Evolutionary conservation across 64 coral and sea anemone species (phyloP), one percentile per base, ranked within the genome.

Genomic region (Montipora capricornis): DNA sequence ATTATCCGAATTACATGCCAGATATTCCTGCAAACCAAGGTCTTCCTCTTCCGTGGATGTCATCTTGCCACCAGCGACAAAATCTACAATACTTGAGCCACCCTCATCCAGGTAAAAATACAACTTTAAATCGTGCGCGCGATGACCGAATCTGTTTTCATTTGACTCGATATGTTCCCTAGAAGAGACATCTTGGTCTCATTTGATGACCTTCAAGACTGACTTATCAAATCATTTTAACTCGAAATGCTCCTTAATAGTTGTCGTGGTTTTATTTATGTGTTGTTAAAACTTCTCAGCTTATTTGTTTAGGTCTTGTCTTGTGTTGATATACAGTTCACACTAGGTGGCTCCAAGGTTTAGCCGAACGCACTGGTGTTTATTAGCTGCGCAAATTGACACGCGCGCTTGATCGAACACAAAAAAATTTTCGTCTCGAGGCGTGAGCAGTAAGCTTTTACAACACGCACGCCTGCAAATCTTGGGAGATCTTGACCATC

Each of bases 21-120:
- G 92, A 93, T 22, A 85, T 79, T 10, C 83, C 83, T 13, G 45
- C 76, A 20, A 93, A 62, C 61, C 92, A 93, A 55, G 48, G 75
- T 24, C 60, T 93, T 46, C 76, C 85, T 10, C 87, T 87, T 48
- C 75, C 53, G 46, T 93, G 92, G 92, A 84, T 78, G 74, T 44
- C 92, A 1, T 87, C 92, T 3, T 88, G 83, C 84, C 75, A 87
- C 16, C 83, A 85, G 60, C 76, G 92, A 12, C 92, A 93, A 49
- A 93, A 93, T 75, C 47, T 93, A 45, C 84, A 75, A 4, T 93
- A 88, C 57, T 62, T 93, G 4, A 84, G 83, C 3, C 92, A 93
- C 19, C 92, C 92, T 73, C 84, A 88, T 24, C 92, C 84, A 93
- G 92, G 92, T 93, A 92, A 93, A 62, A 76, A 17, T 37, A 37